phyloP scores from a whole-genome alignment of 2,797 vertebrate species.

The Rhabdomys pumilio region DNA sequence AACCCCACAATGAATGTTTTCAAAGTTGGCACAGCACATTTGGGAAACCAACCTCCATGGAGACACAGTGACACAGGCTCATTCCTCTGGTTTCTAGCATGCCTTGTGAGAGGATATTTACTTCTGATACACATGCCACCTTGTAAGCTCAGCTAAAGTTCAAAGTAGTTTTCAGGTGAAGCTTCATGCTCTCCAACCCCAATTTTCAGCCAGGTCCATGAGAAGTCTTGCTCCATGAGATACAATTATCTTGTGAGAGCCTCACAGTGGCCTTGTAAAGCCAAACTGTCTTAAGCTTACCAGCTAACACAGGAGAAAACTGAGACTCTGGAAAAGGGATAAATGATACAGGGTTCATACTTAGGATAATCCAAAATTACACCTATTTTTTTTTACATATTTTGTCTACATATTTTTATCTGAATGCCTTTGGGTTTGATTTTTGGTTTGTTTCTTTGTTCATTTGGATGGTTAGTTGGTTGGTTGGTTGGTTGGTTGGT shows the following conservation, averaged over 20 bases:
- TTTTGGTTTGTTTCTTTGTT: background rate
- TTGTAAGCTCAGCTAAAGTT: background rate
- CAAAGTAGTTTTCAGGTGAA: background rate
- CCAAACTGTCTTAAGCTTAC: background rate
- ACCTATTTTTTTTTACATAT: background rate
- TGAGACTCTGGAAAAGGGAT: background rate
- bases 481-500: background rate
- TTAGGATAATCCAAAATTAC: background rate
- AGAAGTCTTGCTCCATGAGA: background rate
- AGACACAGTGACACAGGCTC: background rate
- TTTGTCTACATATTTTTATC: background rate
- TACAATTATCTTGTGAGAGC: background rate
- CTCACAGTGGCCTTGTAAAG: background rate
- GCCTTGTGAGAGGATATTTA: background rate
- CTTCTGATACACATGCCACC: background rate
- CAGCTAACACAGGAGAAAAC: background rate
- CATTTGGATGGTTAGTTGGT: background rate
- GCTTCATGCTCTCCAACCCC: background rate
- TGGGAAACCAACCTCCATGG: background rate
- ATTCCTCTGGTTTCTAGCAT: background rate
- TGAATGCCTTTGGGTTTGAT: background rate
- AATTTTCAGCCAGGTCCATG: background rate
- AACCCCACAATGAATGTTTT: background rate
- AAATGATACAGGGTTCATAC: background rate
- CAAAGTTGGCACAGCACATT: background rate